phyloP scores from a whole-genome alignment of 2,888 invertebrate species.

The Sipha maydis region DNA sequence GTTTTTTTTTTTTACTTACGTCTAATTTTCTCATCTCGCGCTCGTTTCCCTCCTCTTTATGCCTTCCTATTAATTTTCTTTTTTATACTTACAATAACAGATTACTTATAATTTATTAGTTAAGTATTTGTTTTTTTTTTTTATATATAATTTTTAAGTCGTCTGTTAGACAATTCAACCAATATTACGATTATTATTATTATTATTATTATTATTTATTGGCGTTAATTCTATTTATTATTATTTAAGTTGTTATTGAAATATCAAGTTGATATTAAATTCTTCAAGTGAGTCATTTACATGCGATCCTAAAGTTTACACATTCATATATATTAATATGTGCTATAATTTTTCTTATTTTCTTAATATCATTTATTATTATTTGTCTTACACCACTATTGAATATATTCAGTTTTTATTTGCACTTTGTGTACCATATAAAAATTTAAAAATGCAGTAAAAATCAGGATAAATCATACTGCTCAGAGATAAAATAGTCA shows the following conservation, averaged over 20 bases:
- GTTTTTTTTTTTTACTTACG: neutral
- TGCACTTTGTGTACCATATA: neutral
- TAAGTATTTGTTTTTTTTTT: constrained; percentile 33
- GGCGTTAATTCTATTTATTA: constrained; percentile 8
- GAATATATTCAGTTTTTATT: neutral
- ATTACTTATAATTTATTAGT: constrained; percentile 25
- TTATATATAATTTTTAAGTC: constrained; percentile 27
- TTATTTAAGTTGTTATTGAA: constrained; percentile 10
- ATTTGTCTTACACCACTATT: neutral
- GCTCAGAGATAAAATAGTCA: constrained; percentile 1
- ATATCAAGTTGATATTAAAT: constrained; percentile 3
- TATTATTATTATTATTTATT: constrained; percentile 47
- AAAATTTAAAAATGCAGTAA: neutral
- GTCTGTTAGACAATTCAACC: constrained; percentile 31
- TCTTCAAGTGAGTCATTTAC: neutral
- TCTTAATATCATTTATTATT: neutral
- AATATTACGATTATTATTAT: constrained; percentile 16
- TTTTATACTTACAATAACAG: constrained; percentile 34
- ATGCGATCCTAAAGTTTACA: constrained; percentile 20
- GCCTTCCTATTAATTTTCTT: constrained; percentile 35
- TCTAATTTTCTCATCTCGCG: neutral
- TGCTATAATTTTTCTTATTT: neutral
- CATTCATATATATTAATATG: neutral
- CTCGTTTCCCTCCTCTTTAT: neutral
- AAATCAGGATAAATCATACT: neutral